phyloP scores from a whole-genome alignment of 2,797 vertebrate genomes.

The Neosilurus mollespiculum region DNA sequence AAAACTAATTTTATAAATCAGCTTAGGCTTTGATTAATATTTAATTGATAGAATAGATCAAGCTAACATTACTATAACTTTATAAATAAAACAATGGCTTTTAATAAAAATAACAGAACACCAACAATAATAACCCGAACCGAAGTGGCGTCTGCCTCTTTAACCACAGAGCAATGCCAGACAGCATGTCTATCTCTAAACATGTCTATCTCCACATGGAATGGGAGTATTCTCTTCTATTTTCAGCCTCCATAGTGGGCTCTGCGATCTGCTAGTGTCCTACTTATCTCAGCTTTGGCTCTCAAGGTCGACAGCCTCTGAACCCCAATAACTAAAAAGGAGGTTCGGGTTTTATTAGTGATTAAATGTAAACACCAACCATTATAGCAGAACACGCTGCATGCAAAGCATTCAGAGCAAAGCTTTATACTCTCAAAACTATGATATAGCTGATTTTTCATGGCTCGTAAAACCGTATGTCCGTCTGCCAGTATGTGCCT shows the following conservation, averaged over 20 bases:
- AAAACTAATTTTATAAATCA: background rate
- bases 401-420: too few relatives aligned
- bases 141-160: slow-evolving; percentile 50
- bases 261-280: slow-evolving; percentile 54
- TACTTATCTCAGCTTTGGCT: slow-evolving; percentile 62
- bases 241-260: slow-evolving; percentile 54
- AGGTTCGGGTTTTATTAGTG: slow-evolving; percentile 50
- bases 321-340: slow-evolving; percentile 32
- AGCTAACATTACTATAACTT: background rate
- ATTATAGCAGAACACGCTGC: background rate
- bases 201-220: slow-evolving; percentile 55
- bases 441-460: too few relatives aligned
- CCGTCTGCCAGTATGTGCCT: too few relatives aligned
- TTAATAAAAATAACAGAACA: slow-evolving; percentile 11
- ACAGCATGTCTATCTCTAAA: slow-evolving; percentile 55
- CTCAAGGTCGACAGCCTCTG: slow-evolving; percentile 61
- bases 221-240: slow-evolving; percentile 64
- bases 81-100: slow-evolving; percentile 2
- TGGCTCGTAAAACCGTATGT: too few relatives aligned
- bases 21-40: too few relatives aligned
- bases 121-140: slow-evolving; percentile 32
- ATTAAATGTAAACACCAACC: slow-evolving; percentile 34
- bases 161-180: slow-evolving; percentile 56
- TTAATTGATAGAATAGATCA: background rate
- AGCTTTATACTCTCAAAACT: too few relatives aligned